Conservation (phyloP, 92 coral and sea anemone species). For the Palythoa heliodiscus region DNA sequence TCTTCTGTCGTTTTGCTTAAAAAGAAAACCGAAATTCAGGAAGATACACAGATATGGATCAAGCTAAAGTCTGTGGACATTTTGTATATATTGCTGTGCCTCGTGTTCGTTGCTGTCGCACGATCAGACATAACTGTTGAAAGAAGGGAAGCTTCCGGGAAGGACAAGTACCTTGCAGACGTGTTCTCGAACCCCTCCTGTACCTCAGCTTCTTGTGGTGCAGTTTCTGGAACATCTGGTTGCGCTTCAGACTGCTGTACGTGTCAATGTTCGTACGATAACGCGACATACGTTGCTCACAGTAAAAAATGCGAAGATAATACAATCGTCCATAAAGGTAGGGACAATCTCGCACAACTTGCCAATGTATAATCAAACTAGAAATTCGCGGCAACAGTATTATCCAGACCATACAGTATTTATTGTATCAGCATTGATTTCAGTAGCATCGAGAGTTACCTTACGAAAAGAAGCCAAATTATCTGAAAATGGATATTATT, state of each 20-base stretch:
- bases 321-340: neutral
- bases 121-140: neutral
- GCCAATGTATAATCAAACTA: no score
- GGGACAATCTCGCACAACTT: neutral
- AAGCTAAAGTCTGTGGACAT: neutral
- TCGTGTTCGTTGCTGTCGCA: neutral
- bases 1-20: neutral
- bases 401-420: no score
- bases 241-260: neutral
- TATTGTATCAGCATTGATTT: no score
- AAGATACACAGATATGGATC: neutral
- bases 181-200: slow-evolving; percentile 25
- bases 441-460: no score
- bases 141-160: neutral
- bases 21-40: neutral
- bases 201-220: neutral
- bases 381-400: no score
- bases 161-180: neutral
- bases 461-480: no score
- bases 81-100: neutral
- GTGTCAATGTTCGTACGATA: slow-evolving; percentile 18
- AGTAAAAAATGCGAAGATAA: neutral
- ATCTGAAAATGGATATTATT: no score
- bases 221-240: neutral
- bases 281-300: neutral